A percentile compares a stretch with the other conserved stretches of the same genome.
Evolutionary conservation across 2,888 invertebrate genomes (phyloP).

Genomic region (Sepioteuthis lessoniana): DNA sequence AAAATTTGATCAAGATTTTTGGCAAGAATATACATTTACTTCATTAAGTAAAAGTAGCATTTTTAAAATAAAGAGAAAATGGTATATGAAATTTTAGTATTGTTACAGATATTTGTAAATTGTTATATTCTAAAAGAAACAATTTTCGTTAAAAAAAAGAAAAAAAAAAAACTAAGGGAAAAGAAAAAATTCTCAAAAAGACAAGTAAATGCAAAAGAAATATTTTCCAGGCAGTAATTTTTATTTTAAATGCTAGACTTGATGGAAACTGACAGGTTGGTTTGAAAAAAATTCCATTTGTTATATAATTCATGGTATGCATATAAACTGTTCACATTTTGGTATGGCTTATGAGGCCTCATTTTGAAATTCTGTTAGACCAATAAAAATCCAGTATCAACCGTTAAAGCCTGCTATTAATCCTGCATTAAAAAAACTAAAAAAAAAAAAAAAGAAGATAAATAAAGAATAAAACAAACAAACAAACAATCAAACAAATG

Average conservation of each 20-base stretch:
- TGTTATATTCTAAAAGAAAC: not conserved
- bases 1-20: not conserved
- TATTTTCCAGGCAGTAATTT: not conserved
- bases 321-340: not conserved
- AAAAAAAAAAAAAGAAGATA: no score
- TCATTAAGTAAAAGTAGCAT: not conserved
- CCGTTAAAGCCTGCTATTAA: slow-evolving; percentile 10
- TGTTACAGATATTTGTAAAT: not conserved
- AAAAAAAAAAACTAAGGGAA: no score
- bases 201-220: not conserved
- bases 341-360: not conserved
- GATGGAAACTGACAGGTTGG: not conserved
- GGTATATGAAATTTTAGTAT: not conserved
- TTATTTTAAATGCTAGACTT: not conserved
- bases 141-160: not conserved
- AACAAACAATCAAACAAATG: no score
- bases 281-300: not conserved
- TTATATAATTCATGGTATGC: not conserved
- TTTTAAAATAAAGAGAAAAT: not conserved
- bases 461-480: no score
- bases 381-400: slow-evolving; percentile 17
- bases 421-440: not conserved
- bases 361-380: not conserved
- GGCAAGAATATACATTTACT: not conserved
- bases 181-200: not conserved